Conservation (phyloP, 2,113 vertebrate genomes). For the Psilopogon haemacephalus region DNA sequence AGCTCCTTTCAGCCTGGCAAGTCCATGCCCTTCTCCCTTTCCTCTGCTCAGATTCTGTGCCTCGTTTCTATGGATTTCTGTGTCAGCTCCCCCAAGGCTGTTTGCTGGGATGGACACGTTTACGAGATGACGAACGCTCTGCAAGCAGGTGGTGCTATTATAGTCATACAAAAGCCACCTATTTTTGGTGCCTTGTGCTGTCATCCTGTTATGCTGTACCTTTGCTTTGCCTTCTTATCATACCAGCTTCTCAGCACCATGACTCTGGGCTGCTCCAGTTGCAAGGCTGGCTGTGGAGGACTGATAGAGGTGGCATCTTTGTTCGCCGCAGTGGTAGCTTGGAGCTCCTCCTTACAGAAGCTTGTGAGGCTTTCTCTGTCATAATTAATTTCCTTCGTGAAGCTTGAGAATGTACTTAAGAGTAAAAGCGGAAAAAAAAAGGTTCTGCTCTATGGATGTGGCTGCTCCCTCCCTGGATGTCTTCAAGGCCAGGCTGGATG, state of each 20-base stretch:
- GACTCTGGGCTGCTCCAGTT: background rate
- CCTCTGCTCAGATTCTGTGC: constrained; percentile 19
- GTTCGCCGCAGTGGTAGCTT: background rate
- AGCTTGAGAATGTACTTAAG: background rate
- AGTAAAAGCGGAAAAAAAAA: no score
- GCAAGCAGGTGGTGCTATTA: constrained; percentile 67
- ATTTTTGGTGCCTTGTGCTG: constrained; percentile 55
- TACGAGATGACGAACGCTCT: constrained; percentile 55
- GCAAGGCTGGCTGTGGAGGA: background rate
- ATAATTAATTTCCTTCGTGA: background rate
- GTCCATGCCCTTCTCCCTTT: constrained; percentile 1
- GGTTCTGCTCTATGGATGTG: no score
- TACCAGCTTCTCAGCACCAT: constrained; percentile 34
- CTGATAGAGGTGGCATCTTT: constrained; percentile 42
- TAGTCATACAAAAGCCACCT: constrained; percentile 62
- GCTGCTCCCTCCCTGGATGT: no score
- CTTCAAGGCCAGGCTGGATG: no score
- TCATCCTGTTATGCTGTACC: constrained; percentile 44
- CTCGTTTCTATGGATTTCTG: constrained; percentile 63
- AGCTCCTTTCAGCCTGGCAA: constrained; percentile 11
- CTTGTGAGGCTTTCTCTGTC: background rate
- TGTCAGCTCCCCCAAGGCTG: constrained; percentile 66
- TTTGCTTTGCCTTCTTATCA: constrained; percentile 42
- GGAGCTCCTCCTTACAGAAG: background rate
- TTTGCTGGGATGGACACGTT: constrained; percentile 60